Evolutionary conservation across 2,113 vertebrate species (phyloP), one percentile per base, ranked within the genome.

Genomic region (Laticauda colubrina): DNA sequence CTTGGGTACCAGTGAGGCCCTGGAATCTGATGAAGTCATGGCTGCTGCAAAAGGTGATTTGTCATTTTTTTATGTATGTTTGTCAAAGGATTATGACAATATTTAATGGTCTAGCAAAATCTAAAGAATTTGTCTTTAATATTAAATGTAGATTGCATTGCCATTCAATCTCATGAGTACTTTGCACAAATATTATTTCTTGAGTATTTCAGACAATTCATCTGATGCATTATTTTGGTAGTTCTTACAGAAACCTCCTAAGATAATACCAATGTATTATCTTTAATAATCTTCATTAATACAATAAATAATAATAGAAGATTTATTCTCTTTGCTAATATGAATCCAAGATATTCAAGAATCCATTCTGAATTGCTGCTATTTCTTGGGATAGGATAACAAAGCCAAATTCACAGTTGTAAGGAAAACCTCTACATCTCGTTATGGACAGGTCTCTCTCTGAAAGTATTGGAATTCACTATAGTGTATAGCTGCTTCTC

Each of bases 1-100:
- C 0, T 98, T 99, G 95, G 98, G 98, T 18, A 64, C 95, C 0
- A 97, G 98, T 0, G 97, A 98, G 0, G 53, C 97, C 0, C 96
- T 99, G 96, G 97, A 98, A 93, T 98, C 98, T 0, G 96, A 97
- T 7, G 98, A 98, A 94, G 97, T 98, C 94, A 98, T 98, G 96
- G 97, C 98, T 93, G 98, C 97, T 14, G 94, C 97, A 64, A 97
- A 98, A 96, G 98, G 98, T 99, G 93, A 98, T 95, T 96, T 24
- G 48, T 85, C 53, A 7, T 69, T 1, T 18, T 43, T 86, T 18
- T 10, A 39, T 85, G 29, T 53, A 54, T 23, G 56, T 64, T 87
- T n/a, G 14, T 51, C 69, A 29, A 56, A 85, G 61, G 88, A 90
- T 90, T 4, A 15, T 93, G 90, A 20, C 88, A 86, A 64, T 64